Base-by-base conservation (phyloP, 2,797 vertebrate species). In the Pempheris klunzingeri region DNA sequence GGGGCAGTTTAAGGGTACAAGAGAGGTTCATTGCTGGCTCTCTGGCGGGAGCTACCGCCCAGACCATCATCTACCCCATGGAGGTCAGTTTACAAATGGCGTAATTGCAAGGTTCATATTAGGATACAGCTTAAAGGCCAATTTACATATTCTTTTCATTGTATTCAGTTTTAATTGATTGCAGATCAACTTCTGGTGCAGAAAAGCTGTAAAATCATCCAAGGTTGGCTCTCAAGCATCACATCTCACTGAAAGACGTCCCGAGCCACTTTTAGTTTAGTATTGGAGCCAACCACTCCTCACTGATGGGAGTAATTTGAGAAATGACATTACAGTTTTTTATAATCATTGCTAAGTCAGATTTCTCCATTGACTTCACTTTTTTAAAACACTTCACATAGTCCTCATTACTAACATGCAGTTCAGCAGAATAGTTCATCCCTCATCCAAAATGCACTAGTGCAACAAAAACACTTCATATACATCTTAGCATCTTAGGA, bases 41-140 rank as follows among this genome's bases (percentile, higher is more conserved):
- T 34, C 85, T 98, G 88, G 97, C 97, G 63, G 97, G 97, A 87
- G 96, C 95, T 47, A 98, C 95, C 0, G 97, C 97, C 67, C 97
- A 99, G 85, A 98, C 97, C 18, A 96, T 97, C 78, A 99, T 99
- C 87, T 99, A 99, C 87, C 97, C 97, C 24, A 97, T 98, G 97
- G 97, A 99, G 96, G 97, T 97, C 86, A 88, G 95, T 80, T 12
- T 67, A 3, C 54, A 12, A 15, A 9, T 13, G 18, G 3, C 41
- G 10, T 13, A 4, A 15, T n/a, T 41, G 43, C 2, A 43, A 54
- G 4, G 15, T 41, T 57, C 1, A 41, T 41, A 9, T 24, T 54
- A 38, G 57, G 34, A 49, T 14, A 22, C 30, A 34, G 18, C 60
- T 47, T 9, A 18, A 49, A 47, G 43, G 43, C 22, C 22, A 20